Conservation (phyloP, 2,888 invertebrate species). For the Anoplius nigerrimus region DNA sequence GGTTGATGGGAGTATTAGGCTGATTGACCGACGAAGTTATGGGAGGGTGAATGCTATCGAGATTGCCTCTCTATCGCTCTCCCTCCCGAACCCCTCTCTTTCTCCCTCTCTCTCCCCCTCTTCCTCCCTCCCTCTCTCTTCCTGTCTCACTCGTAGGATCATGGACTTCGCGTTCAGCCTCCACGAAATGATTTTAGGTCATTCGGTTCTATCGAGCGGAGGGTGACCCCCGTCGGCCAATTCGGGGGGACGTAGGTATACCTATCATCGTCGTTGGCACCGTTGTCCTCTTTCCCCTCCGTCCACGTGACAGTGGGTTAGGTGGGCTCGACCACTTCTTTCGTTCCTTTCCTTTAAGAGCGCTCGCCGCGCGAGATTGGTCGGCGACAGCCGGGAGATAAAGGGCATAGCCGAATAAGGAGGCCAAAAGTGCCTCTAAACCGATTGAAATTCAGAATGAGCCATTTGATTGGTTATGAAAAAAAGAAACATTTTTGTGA, state of each 20-base stretch:
- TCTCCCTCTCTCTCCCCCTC: background rate
- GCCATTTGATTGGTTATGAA: no score
- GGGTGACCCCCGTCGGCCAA: background rate
- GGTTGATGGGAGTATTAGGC: conserved; percentile 38
- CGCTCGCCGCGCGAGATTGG: no score
- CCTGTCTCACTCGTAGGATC: background rate
- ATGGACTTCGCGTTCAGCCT: background rate
- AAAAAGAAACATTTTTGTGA: no score
- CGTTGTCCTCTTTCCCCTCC: no score
- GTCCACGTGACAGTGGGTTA: no score
- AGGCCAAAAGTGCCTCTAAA: no score
- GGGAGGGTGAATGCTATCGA: conserved; percentile 24
- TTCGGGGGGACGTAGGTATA: background rate
- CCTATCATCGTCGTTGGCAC: no score
- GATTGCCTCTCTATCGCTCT: conserved; percentile 11
- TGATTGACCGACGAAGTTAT: conserved; percentile 37
- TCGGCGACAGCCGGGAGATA: no score
- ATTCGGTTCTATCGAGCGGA: background rate
- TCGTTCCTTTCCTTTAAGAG: no score
- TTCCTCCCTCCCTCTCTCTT: background rate
- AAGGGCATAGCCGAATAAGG: no score
- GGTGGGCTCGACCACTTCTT: no score
- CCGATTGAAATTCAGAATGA: no score
- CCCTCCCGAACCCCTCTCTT: background rate
- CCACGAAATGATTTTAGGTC: background rate